phyloP scores from a whole-genome alignment of 2,888 invertebrate species.

The Morpho helenor region DNA sequence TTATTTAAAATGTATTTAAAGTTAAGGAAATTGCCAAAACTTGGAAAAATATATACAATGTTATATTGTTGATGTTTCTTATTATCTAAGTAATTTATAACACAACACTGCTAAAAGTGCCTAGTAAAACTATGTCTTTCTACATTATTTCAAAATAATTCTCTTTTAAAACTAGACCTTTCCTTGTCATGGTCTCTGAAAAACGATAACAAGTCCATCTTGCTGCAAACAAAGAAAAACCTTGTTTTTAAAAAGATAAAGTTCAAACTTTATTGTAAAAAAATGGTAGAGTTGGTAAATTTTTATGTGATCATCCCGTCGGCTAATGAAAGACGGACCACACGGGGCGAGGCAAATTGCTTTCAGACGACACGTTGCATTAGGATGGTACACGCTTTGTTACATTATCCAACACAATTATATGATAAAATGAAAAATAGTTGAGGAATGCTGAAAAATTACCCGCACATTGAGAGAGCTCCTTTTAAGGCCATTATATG shows the following conservation, averaged over 20 bases:
- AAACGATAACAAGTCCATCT: slow-evolving; percentile 5
- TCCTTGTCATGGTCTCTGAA: not conserved
- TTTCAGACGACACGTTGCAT: slow-evolving; percentile 73
- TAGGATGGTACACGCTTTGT: slow-evolving; percentile 40
- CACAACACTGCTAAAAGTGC: slow-evolving; percentile 20
- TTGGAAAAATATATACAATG: too few relatives aligned
- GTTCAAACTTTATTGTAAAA: slow-evolving; percentile 7
- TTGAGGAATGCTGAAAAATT: slow-evolving; percentile 18
- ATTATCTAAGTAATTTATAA: slow-evolving; percentile 21
- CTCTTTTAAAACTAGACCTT: slow-evolving; percentile 26
- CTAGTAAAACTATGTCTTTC: slow-evolving; percentile 23
- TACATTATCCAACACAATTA: slow-evolving; percentile 26
- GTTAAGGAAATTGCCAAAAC: too few relatives aligned
- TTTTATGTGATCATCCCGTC: slow-evolving; percentile 25
- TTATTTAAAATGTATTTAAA: too few relatives aligned
- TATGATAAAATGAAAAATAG: slow-evolving; percentile 23
- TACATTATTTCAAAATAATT: slow-evolving; percentile 27
- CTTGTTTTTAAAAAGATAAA: not conserved
- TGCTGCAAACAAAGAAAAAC: not conserved
- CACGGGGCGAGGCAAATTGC: slow-evolving; percentile 70
- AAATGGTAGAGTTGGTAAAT: slow-evolving; percentile 3
- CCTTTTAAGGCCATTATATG: slow-evolving; percentile 5
- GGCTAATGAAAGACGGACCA: slow-evolving; percentile 67
- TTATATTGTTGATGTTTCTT: not conserved
- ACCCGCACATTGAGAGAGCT: not conserved